These are phyloP conservation scores for Sesamia nonagrioides DNA, from an alignment of 1,140 invertebrate species.

Conservation along the genomic window DNA sequence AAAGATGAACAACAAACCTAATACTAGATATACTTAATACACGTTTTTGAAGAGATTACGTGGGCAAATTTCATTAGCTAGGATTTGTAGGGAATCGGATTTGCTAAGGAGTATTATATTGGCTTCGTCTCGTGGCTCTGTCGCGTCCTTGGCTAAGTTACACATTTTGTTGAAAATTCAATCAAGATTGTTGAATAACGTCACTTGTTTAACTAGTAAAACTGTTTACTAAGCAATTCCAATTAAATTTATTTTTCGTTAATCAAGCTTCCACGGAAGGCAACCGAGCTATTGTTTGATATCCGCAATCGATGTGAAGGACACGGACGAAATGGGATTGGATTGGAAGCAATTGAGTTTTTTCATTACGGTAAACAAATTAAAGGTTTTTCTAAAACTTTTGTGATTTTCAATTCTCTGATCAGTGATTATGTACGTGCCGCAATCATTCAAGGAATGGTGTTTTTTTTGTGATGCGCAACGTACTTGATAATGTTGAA, in stretches of 20 bases:
- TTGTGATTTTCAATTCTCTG: not conserved
- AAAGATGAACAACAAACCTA: constrained; percentile 5
- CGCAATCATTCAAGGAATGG: no score
- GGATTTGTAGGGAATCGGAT: constrained; percentile 35
- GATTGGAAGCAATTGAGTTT: constrained; percentile 2
- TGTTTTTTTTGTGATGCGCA: no score
- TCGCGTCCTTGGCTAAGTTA: constrained; percentile 35
- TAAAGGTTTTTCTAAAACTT: not conserved
- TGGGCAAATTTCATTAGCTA: constrained; percentile 37
- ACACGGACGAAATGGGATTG: constrained; percentile 25
- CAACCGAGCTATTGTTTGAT: constrained; percentile 28
- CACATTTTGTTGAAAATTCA: constrained; percentile 23
- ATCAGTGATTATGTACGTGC: no score
- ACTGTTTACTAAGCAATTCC: constrained; percentile 26
- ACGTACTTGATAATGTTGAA: no score
- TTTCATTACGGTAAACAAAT: constrained; percentile 11
- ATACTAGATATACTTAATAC: constrained; percentile 2
- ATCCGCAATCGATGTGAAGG: constrained; percentile 22
- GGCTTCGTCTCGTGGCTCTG: constrained; percentile 24
- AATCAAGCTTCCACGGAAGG: constrained; percentile 5
- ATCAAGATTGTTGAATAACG: constrained; percentile 26
- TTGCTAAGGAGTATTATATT: constrained; percentile 31
- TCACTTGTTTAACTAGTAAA: constrained; percentile 9
- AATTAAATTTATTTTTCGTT: constrained; percentile 29
- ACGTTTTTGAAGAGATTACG: constrained; percentile 27